Evolutionary conservation across 2,113 vertebrate genomes (phyloP), one percentile per base, ranked within the genome.

Genomic region (Pollachius pollachius): DNA sequence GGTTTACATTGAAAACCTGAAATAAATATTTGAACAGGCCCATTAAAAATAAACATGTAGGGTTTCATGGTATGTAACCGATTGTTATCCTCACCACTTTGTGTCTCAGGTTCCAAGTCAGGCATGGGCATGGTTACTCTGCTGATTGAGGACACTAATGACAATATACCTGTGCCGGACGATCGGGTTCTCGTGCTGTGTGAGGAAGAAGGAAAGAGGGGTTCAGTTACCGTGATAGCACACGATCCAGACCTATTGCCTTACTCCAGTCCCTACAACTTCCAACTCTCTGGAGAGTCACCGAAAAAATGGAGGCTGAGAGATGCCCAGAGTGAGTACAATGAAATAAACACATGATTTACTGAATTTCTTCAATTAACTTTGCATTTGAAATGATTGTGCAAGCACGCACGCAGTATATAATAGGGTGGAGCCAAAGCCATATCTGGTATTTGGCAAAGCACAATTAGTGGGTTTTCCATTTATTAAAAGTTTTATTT

Each of bases 91-190:
- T 62, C 16, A 62, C 2, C 52, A 48, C 4, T 60, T 12, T 63
- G 54, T 61, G 21, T 84, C 13, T 0, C 73, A 95, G 94, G 66
- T 87, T 87, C 89, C n/a, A 93, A 94, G 83, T 89, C 88, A 11
- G 93, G 93, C 65, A 93, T 92, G 4, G 94, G 95, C 65, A 94
- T 89, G 5, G 69, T 96, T n/a, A 72, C 93, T 3, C 82, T 95
- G 72, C 74, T 77, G 76, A 74, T 95, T 1, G 75, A 86, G 21
- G 92, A 94, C 73, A 72, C 81, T 5, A 94, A 95, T 70, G 94
- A 94, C 71, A 91, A 94, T 62, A 5, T 67, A 3, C 95, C 94
- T 0, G 27, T 69, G 1, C 73, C 95, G 5, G 0, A 16, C 2
- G 52, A 34, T 0, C 30, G 0, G 0, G 70, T 90, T 0, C 75